Evolutionary conservation across 2,113 vertebrate species (phyloP).

Genomic region (Pleuronectes platessa): DNA sequence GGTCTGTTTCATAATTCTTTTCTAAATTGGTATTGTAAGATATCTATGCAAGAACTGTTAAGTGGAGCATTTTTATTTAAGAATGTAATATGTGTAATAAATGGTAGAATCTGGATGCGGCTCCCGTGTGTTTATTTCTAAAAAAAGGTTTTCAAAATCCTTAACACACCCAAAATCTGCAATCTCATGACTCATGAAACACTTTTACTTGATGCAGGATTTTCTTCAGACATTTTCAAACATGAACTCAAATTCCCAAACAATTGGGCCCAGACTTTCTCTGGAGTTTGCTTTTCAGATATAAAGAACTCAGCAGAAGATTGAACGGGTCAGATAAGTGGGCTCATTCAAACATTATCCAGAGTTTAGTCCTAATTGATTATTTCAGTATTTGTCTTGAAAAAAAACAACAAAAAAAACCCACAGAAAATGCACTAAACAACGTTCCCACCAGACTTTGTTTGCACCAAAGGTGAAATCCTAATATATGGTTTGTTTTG

Average conservation of each 20-base stretch:
- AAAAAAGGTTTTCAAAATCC: neutral
- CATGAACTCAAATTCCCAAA: too few relatives aligned
- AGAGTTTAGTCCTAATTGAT: too few relatives aligned
- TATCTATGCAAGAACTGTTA: constrained; percentile 99
- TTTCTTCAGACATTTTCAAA: too few relatives aligned
- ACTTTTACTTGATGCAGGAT: too few relatives aligned
- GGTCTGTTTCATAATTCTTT: constrained; percentile 99
- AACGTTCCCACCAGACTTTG: neutral
- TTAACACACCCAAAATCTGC: neutral
- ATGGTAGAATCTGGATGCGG: constrained; percentile 92
- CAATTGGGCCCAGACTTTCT: too few relatives aligned
- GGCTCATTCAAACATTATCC: too few relatives aligned
- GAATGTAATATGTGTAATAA: constrained; percentile 99
- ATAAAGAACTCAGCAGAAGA: too few relatives aligned
- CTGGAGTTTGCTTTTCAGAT: too few relatives aligned
- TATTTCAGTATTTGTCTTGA: neutral
- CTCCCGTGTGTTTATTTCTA: constrained; percentile 21
- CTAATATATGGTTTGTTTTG: neutral
- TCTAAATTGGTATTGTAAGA: constrained; percentile 99
- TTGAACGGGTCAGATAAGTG: too few relatives aligned
- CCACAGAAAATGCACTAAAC: too few relatives aligned
- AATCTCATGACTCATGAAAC: neutral
- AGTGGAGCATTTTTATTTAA: constrained; percentile 99
- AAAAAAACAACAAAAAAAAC: neutral
- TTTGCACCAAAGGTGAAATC: neutral